Conservation (phyloP, 2,888 invertebrate genomes). For the Scaeva pyrastri region DNA sequence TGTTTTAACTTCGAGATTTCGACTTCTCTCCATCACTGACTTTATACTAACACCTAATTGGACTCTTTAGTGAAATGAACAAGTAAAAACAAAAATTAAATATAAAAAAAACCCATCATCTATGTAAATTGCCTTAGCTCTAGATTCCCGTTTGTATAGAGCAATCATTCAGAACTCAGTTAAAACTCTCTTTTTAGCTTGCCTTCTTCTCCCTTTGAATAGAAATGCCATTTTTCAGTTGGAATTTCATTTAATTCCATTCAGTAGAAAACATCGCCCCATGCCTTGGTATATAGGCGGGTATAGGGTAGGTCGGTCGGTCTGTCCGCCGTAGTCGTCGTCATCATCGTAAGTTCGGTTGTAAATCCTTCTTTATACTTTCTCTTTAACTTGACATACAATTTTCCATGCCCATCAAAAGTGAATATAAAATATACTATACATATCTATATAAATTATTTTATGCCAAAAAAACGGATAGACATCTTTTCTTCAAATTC, state of each 20-base stretch:
- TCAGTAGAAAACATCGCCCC: neutral
- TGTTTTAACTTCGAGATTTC: neutral
- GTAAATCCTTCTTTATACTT: neutral
- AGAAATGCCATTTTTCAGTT: slow-evolving; percentile 42
- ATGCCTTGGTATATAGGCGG: too few species aligned
- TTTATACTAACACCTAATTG: slow-evolving; percentile 25
- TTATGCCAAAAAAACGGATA: neutral
- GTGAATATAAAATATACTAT: slow-evolving; percentile 21
- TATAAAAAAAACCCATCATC: slow-evolving; percentile 21
- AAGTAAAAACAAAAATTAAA: neutral
- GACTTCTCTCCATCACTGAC: neutral
- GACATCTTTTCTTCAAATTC: slow-evolving; percentile 39
- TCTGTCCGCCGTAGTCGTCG: too few species aligned
- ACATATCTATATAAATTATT: slow-evolving; percentile 18
- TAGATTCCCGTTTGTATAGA: slow-evolving; percentile 19
- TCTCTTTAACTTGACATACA: slow-evolving; percentile 22
- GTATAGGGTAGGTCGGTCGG: too few species aligned
- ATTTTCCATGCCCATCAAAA: slow-evolving; percentile 36
- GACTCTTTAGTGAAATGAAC: slow-evolving; percentile 27
- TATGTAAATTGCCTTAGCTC: slow-evolving; percentile 44
- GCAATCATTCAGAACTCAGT: slow-evolving; percentile 25
- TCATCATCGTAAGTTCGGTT: too few species aligned
- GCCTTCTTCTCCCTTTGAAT: slow-evolving; percentile 19
- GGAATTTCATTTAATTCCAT: slow-evolving; percentile 37
- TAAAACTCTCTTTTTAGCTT: slow-evolving; percentile 24